Evolutionary conservation across 2,888 invertebrate genomes (phyloP).

Genomic region (Agrotis puta): DNA sequence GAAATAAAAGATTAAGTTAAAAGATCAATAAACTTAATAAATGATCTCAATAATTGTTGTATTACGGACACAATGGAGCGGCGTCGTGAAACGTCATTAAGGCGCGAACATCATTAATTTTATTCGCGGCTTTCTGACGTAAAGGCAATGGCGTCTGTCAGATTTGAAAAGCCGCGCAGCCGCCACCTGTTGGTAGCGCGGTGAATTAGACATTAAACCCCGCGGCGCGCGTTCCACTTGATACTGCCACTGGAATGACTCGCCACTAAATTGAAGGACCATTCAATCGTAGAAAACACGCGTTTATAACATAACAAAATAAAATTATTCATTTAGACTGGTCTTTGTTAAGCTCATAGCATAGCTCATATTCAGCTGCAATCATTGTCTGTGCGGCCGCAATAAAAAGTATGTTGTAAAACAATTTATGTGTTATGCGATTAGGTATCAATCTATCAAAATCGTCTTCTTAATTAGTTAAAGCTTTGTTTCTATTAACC

Average conservation of each 20-base stretch:
- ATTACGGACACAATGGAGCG: slow-evolving; percentile 91
- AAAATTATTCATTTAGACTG: slow-evolving; percentile 61
- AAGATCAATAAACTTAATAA: slow-evolving; percentile 91
- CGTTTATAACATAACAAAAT: slow-evolving; percentile 60
- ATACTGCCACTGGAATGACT: slow-evolving; percentile 89
- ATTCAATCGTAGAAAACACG: slow-evolving; percentile 71
- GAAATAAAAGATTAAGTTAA: slow-evolving; percentile 91
- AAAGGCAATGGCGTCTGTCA: slow-evolving; percentile 90
- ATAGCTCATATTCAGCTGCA: slow-evolving; percentile 27
- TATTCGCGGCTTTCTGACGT: slow-evolving; percentile 91
- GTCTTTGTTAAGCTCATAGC: slow-evolving; percentile 39
- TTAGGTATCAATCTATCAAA: slow-evolving; percentile 44
- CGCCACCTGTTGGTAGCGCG: slow-evolving; percentile 91
- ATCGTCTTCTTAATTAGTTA: slow-evolving; percentile 42
- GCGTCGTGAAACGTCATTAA: slow-evolving; percentile 91
- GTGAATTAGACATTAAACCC: slow-evolving; percentile 88
- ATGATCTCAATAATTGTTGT: slow-evolving; percentile 91
- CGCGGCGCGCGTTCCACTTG: slow-evolving; percentile 86
- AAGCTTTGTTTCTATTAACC: slow-evolving; percentile 62
- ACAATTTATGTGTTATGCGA: slow-evolving; percentile 41
- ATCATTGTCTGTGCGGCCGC: slow-evolving; percentile 30
- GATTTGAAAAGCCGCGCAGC: slow-evolving; percentile 88
- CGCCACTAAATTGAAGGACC: slow-evolving; percentile 75
- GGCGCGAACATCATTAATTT: slow-evolving; percentile 91
- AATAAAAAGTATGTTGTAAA: slow-evolving; percentile 29